Evolutionary conservation across 92 coral and sea anemone genomes (phyloP).

Genomic region (Galaxea fascicularis): DNA sequence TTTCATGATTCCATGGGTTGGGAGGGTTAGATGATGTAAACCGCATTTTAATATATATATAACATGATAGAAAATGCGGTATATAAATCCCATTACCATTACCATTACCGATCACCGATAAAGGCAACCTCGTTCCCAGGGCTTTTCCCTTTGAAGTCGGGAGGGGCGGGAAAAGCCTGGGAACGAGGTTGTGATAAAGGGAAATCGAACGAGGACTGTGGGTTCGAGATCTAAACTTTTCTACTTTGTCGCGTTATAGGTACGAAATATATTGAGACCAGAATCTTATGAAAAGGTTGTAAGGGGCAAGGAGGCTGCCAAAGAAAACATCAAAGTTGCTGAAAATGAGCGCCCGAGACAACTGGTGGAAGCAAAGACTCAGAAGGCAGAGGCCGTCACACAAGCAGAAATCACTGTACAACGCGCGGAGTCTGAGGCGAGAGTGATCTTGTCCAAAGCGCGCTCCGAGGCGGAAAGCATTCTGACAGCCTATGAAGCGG

Average conservation of each 20-base stretch:
- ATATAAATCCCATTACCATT: no score
- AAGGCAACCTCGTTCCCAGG: no score
- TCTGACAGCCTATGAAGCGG: constrained; percentile 71
- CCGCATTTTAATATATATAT: no score
- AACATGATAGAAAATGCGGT: no score
- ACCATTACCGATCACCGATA: no score
- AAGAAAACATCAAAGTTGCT: constrained; percentile 87
- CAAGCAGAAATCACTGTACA: constrained; percentile 76
- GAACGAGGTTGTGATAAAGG: no score
- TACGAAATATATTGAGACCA: constrained; percentile 66
- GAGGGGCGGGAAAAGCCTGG: no score
- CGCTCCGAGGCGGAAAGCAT: constrained; percentile 75
- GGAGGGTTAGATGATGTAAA: no score
- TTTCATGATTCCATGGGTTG: no score
- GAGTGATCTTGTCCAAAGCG: constrained; percentile 71
- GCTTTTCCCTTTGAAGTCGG: no score
- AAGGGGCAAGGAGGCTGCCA: constrained; percentile 82
- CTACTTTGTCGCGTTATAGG: background rate
- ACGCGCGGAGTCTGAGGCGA: constrained; percentile 76
- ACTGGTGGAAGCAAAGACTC: constrained; percentile 72
- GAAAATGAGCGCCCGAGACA: constrained; percentile 81
- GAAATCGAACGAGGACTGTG: no score
- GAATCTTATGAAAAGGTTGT: constrained; percentile 78
- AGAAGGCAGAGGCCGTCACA: constrained; percentile 74
- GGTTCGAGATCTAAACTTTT: no score